Conservation (phyloP, 2,888 invertebrate species). For the Sphecodes monilicornis region DNA sequence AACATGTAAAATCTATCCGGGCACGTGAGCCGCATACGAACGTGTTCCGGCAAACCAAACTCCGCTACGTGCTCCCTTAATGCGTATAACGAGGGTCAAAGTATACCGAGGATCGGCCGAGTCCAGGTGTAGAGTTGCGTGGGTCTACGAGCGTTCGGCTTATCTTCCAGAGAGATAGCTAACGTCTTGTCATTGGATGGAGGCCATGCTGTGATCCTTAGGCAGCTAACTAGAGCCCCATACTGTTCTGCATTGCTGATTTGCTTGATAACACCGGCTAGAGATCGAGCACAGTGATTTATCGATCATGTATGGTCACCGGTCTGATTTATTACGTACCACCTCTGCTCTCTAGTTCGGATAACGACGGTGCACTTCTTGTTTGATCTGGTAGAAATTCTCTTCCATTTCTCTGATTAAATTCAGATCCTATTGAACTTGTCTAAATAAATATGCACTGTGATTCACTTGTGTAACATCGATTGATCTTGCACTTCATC, state of each 20-base stretch:
- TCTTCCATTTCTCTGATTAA: neutral
- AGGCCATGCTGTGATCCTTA: conserved; percentile 28
- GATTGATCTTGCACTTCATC: neutral
- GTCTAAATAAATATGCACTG: neutral
- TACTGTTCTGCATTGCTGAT: conserved; percentile 28
- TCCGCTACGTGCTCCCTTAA: conserved; percentile 59
- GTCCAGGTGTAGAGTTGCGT: conserved; percentile 57
- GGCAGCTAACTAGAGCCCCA: conserved; percentile 27
- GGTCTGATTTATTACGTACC: conserved; percentile 3
- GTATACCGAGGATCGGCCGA: conserved; percentile 49
- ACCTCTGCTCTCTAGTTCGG: neutral
- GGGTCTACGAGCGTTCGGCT: conserved; percentile 28
- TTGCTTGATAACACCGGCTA: neutral
- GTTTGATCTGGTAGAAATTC: neutral
- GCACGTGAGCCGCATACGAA: conserved; percentile 73
- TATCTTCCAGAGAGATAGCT: conserved; percentile 32
- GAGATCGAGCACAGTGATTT: conserved; percentile 7
- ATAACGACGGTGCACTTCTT: neutral
- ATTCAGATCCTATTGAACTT: neutral
- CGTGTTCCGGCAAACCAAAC: conserved; percentile 59
- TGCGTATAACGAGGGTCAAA: conserved; percentile 65
- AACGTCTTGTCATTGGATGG: conserved; percentile 28
- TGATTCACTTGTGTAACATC: neutral
- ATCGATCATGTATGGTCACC: neutral
- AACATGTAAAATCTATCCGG: conserved; percentile 79